These are phyloP conservation scores for Melinaea menophilus DNA, from an alignment of 2,888 invertebrate species.

Conservation along the genomic window DNA sequence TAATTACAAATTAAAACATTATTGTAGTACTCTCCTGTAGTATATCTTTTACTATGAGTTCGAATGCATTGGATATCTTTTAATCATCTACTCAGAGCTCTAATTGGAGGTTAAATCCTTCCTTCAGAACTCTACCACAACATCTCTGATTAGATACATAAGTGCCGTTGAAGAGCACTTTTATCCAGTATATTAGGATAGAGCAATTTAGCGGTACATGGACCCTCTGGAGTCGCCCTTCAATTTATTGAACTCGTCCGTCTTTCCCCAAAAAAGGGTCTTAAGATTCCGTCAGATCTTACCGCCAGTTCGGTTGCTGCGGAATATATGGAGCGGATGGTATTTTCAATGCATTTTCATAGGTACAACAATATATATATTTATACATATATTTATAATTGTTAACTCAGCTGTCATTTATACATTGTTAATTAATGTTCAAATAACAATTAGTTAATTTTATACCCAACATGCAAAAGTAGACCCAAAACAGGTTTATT, in stretches of 20 bases:
- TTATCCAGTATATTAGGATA: constrained; percentile 33
- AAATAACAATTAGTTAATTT: no score
- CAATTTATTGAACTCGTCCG: constrained; percentile 70
- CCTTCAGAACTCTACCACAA: background rate
- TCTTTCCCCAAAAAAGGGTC: constrained; percentile 65
- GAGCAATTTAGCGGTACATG: constrained; percentile 37
- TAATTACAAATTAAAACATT: no score
- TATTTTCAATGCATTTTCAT: no score
- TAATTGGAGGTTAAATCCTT: background rate
- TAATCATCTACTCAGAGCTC: background rate
- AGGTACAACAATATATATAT: no score
- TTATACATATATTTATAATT: no score
- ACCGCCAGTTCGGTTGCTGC: constrained; percentile 28
- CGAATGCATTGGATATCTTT: background rate
- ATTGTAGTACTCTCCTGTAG: no score
- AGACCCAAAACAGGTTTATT: no score
- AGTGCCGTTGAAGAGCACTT: constrained; percentile 32
- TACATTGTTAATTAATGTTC: no score
- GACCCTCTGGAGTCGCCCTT: constrained; percentile 49
- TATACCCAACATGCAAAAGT: no score
- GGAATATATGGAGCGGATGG: constrained; percentile 42
- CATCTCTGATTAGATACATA: constrained; percentile 28
- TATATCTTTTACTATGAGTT: background rate
- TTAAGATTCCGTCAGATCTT: constrained; percentile 61
- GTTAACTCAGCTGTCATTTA: no score